Evolutionary conservation across 2,113 vertebrate genomes (phyloP).

Genomic region (Tinamus guttatus): DNA sequence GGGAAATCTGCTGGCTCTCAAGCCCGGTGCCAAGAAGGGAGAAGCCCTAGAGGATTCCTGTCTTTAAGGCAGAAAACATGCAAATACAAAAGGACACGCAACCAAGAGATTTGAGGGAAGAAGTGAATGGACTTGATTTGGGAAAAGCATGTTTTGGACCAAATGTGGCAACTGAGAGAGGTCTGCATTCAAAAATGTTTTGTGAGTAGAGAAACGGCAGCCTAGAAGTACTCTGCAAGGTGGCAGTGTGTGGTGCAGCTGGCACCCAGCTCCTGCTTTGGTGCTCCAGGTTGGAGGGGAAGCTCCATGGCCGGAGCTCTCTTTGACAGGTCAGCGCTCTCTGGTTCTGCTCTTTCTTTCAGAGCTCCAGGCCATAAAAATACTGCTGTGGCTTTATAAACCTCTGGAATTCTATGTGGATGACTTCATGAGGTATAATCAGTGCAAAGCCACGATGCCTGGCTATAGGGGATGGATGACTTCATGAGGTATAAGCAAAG

Average conservation of each 20-base stretch:
- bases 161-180: accelerated
- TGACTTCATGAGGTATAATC: background rate
- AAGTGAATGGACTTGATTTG: background rate
- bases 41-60: accelerated
- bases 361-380: background rate
- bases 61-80: accelerated
- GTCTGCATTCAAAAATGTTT: accelerated
- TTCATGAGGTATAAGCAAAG: background rate
- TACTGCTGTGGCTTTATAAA: background rate
- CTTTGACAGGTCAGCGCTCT: background rate
- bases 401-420: accelerated
- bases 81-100: accelerated
- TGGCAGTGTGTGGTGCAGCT: background rate
- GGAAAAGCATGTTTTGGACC: accelerated
- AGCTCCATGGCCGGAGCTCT: background rate
- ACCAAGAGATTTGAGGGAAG: accelerated
- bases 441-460: accelerated
- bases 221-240: background rate
- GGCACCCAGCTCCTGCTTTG: background rate
- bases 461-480: background rate
- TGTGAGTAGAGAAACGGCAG: background rate
- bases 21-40: accelerated
- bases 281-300: background rate
- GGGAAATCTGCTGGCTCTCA: background rate
- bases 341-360: background rate